Percentiles rank a stretch among this genome's conserved stretches.
Evolutionary conservation across 2,888 invertebrate species (phyloP).

Genomic region (Pegoplata infirma): DNA sequence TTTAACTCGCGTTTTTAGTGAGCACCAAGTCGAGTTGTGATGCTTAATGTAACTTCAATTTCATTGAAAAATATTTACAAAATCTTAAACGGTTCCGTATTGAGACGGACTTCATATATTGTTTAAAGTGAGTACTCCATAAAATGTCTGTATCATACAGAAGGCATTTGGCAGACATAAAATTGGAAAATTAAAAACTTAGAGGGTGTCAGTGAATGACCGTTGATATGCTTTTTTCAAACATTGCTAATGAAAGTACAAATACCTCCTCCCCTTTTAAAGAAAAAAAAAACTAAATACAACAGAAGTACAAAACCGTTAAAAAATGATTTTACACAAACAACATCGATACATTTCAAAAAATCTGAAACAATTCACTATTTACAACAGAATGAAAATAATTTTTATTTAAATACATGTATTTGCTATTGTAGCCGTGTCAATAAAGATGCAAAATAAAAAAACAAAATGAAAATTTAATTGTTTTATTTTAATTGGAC

Average conservation of each 20-base stretch:
- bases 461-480: background rate
- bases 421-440: constrained; percentile 38
- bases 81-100: too few relatives aligned
- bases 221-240: too few relatives aligned
- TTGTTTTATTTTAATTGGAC: background rate
- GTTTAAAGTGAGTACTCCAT: too few relatives aligned
- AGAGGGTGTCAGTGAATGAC: too few relatives aligned
- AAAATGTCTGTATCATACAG: too few relatives aligned
- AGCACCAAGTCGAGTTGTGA: too few relatives aligned
- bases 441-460: constrained; percentile 57
- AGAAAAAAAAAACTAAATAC: constrained; percentile 24
- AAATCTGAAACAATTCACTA: constrained; percentile 30
- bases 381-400: constrained; percentile 28
- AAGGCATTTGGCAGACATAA: too few relatives aligned
- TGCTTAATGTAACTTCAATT: too few relatives aligned
- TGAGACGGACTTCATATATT: too few relatives aligned
- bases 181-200: too few relatives aligned
- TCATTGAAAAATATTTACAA: too few relatives aligned
- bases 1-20: too few relatives aligned
- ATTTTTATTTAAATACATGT: constrained; percentile 13
- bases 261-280: constrained; percentile 18
- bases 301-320: constrained; percentile 58
- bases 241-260: constrained; percentile 48
- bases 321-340: constrained; percentile 55
- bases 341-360: background rate